These are phyloP conservation scores for Micropoecilia bifurca DNA, from an alignment of 2,797 vertebrate genomes.

Conservation along the genomic window DNA sequence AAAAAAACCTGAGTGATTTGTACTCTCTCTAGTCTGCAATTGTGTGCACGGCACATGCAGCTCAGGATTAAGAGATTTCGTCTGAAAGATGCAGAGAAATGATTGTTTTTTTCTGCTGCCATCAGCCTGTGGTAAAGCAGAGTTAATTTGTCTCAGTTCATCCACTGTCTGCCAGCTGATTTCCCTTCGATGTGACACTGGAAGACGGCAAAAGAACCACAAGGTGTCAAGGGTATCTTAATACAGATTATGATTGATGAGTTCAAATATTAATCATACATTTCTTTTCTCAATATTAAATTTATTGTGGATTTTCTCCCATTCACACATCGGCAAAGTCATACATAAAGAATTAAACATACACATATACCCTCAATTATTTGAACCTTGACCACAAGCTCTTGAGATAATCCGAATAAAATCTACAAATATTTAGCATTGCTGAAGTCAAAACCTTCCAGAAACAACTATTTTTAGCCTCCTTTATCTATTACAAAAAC, in stretches of 20 bases:
- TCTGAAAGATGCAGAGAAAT: constrained; percentile 4
- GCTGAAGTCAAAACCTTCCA: background rate
- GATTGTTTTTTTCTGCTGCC: constrained; percentile 3
- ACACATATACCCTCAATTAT: background rate
- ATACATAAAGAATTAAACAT: background rate
- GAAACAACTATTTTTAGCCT: background rate
- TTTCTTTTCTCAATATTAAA: background rate
- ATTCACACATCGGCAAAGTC: background rate
- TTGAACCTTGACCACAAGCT: background rate
- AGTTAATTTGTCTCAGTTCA: constrained; percentile 26
- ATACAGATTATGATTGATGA: background rate
- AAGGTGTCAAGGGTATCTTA: constrained; percentile 7
- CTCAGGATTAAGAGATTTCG: background rate
- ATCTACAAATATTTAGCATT: background rate
- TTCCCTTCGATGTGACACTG: constrained; percentile 27
- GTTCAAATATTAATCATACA: constrained; percentile 5
- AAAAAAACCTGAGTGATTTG: background rate
- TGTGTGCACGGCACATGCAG: background rate
- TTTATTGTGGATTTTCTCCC: background rate
- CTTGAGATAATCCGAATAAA: background rate
- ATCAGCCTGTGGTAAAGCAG: constrained; percentile 18
- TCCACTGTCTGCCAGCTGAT: constrained; percentile 30
- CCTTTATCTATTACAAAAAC: background rate
- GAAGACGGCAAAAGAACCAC: constrained; percentile 7
- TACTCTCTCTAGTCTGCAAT: background rate